These are phyloP conservation scores for Calonectris borealis DNA, from an alignment of 2,113 vertebrate genomes.

Conservation along the genomic window DNA sequence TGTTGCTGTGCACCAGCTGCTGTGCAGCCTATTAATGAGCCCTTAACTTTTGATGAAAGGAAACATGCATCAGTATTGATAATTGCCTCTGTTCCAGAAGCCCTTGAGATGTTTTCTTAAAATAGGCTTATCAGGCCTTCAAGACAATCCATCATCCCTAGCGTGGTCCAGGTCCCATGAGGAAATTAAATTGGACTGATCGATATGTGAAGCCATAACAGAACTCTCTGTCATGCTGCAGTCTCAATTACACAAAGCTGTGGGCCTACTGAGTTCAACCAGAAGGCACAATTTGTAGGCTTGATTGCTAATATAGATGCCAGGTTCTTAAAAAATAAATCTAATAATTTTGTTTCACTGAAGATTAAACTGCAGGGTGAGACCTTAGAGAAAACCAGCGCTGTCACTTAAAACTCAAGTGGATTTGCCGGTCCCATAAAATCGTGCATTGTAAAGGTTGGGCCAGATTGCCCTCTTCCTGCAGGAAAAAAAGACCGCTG, in stretches of 20 bases:
- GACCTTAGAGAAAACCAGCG: background rate
- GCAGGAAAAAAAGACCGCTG: background rate
- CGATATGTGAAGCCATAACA: background rate
- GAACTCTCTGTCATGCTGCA: background rate
- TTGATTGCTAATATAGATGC: background rate
- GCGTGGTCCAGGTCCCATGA: background rate
- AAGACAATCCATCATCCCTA: background rate
- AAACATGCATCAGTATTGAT: conserved; percentile 7
- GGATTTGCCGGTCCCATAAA: background rate
- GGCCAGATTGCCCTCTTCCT: background rate
- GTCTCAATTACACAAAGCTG: conserved; percentile 2
- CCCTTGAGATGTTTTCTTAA: conserved; percentile 24
- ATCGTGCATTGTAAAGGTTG: background rate
- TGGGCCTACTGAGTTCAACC: background rate
- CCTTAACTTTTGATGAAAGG: background rate
- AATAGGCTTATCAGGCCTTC: conserved; percentile 3
- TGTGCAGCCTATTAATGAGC: conserved; percentile 15
- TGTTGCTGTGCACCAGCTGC: background rate
- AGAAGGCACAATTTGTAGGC: conserved; percentile 25
- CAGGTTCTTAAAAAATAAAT: background rate
- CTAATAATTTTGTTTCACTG: background rate
- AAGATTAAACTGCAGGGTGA: background rate
- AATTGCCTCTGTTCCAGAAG: conserved; percentile 15
- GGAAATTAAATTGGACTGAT: conserved; percentile 26
- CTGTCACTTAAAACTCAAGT: background rate